Percentiles rank a stretch among this genome's conserved stretches.
These are phyloP conservation scores for Chymomyza caudatula DNA, from an alignment of 2,888 invertebrate species.

Conservation along the genomic window DNA sequence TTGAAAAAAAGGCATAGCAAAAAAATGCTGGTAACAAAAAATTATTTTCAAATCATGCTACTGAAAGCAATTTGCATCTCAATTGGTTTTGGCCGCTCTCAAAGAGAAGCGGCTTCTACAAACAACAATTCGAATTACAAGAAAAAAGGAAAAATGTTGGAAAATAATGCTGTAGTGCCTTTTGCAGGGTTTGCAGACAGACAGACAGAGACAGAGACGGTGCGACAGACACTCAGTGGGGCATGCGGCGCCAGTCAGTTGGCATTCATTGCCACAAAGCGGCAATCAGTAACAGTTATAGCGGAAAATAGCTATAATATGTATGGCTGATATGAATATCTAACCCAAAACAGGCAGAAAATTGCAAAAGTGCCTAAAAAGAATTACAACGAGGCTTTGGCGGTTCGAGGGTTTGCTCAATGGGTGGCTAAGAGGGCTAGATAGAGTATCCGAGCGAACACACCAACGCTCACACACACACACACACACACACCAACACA, in stretches of 20 bases:
- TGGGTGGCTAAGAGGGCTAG: slow-evolving; percentile 25
- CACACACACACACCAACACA: slow-evolving; percentile 29
- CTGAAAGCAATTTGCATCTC: slow-evolving; percentile 68
- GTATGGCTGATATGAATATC: slow-evolving; percentile 67
- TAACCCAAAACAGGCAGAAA: slow-evolving; percentile 55
- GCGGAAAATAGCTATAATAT: slow-evolving; percentile 72
- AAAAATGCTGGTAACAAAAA: slow-evolving; percentile 50
- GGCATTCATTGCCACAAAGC: slow-evolving; percentile 51
- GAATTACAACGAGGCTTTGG: slow-evolving; percentile 27
- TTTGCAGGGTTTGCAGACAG: background rate
- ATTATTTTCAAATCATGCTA: slow-evolving; percentile 67
- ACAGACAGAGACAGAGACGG: background rate
- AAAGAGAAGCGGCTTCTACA: slow-evolving; percentile 21
- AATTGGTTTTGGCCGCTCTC: slow-evolving; percentile 48
- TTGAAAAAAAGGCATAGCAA: slow-evolving; percentile 1
- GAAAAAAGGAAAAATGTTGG: slow-evolving; percentile 21
- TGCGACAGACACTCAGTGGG: background rate
- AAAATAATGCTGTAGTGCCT: slow-evolving; percentile 6
- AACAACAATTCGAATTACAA: background rate
- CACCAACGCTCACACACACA: slow-evolving; percentile 2
- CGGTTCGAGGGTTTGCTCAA: slow-evolving; percentile 27
- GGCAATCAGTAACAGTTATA: slow-evolving; percentile 73
- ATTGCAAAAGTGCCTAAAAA: slow-evolving; percentile 64
- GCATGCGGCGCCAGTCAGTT: background rate
- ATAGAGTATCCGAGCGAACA: background rate